phyloP scores from a whole-genome alignment of 2,113 vertebrate genomes.

The Alethe diademata region DNA sequence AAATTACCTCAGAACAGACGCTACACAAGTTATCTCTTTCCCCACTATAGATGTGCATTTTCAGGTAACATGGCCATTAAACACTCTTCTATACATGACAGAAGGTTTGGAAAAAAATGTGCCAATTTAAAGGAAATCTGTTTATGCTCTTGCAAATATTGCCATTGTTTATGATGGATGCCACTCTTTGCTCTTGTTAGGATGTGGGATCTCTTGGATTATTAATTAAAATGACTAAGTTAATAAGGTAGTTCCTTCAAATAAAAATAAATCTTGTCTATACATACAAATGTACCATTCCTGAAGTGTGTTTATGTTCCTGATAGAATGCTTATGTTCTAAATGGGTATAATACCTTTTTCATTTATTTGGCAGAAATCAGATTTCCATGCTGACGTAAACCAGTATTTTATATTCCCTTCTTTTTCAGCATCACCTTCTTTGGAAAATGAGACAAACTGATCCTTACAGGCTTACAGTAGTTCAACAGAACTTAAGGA shows the following conservation, averaged over 20 bases:
- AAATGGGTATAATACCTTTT: background rate
- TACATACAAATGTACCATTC: background rate
- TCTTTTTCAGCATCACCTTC: background rate
- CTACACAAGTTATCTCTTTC: background rate
- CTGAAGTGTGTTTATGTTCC: background rate
- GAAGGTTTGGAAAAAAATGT: background rate
- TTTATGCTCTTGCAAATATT: background rate
- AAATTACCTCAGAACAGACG: constrained; percentile 34
- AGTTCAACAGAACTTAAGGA: background rate
- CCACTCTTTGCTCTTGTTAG: background rate
- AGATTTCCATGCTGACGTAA: background rate
- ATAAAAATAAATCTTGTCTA: background rate
- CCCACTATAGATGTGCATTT: background rate
- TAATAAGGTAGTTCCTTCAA: background rate
- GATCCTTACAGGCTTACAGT: background rate
- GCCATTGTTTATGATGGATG: background rate
- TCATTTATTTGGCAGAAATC: background rate
- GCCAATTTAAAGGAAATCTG: background rate
- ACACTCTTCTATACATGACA: background rate
- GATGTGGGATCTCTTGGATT: background rate
- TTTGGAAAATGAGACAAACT: background rate
- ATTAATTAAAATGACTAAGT: background rate
- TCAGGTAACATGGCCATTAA: constrained; percentile 31
- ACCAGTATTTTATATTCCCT: background rate
- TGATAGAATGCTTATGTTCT: background rate